These are phyloP conservation scores for Tachuris rubrigastra DNA, from an alignment of 2,113 vertebrate genomes.

Conservation along the genomic window DNA sequence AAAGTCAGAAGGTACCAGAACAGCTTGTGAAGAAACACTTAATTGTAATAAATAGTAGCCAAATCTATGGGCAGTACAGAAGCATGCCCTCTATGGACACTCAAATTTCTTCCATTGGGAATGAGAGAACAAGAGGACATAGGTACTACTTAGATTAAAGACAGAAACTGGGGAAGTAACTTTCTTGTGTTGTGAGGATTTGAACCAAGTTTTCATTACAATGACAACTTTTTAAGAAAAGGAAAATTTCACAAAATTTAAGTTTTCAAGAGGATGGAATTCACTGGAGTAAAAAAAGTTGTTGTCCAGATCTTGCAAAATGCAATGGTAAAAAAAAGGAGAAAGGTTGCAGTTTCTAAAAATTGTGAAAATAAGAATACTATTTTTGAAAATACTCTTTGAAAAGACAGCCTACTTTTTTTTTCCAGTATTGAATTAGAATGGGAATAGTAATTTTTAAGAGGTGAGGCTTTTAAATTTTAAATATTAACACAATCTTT, in stretches of 20 bases:
- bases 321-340: background rate
- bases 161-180: background rate
- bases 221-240: background rate
- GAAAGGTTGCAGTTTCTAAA: background rate
- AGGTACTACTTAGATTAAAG: background rate
- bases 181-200: background rate
- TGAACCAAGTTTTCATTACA: background rate
- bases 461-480: background rate
- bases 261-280: background rate
- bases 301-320: background rate
- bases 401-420: background rate
- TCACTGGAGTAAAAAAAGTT: background rate
- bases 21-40: background rate
- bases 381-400: background rate
- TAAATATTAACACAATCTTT: background rate
- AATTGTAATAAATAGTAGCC: background rate
- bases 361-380: background rate
- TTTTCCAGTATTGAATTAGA: background rate
- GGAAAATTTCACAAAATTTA: background rate
- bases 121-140: background rate
- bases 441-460: background rate
- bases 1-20: background rate
- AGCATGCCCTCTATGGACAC: background rate
- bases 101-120: background rate
- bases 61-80: background rate